Evolutionary conservation across 2,888 invertebrate genomes (phyloP).

Genomic region (Perizoma flavofasciatum): DNA sequence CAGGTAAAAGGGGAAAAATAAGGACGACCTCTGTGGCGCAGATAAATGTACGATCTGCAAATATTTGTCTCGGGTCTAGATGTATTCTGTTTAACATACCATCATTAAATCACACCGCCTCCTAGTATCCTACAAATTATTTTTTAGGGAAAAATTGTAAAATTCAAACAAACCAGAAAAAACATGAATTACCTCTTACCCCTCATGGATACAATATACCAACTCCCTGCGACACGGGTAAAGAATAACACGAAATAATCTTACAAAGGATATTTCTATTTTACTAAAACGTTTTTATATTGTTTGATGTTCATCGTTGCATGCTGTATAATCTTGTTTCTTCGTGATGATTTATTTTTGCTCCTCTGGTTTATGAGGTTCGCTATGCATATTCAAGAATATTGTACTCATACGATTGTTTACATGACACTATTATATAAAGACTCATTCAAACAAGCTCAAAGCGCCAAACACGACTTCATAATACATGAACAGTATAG

Average conservation of each 20-base stretch:
- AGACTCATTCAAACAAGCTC: neutral
- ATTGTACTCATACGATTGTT: neutral
- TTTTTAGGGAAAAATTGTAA: too few species aligned
- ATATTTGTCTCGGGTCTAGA: too few species aligned
- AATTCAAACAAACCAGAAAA: too few species aligned
- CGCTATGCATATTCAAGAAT: conserved; percentile 1
- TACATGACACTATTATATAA: neutral
- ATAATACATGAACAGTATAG: too few species aligned
- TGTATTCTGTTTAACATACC: neutral
- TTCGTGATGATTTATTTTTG: conserved; percentile 1
- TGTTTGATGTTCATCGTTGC: conserved; percentile 13
- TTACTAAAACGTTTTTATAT: conserved; percentile 8
- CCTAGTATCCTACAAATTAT: too few species aligned
- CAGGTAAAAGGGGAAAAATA: neutral
- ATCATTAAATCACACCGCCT: too few species aligned
- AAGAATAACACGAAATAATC: conserved; percentile 1
- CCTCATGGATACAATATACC: too few species aligned
- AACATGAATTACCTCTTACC: too few species aligned
- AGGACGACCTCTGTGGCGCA: too few species aligned
- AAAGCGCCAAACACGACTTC: neutral
- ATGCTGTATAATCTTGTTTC: conserved; percentile 9
- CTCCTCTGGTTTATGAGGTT: conserved; percentile 1
- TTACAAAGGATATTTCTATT: conserved; percentile 8
- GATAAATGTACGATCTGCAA: too few species aligned
- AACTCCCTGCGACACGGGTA: too few species aligned